These are phyloP conservation scores for Stenolophus ochropezus DNA, from an alignment of 2,888 invertebrate genomes.

Conservation along the genomic window DNA sequence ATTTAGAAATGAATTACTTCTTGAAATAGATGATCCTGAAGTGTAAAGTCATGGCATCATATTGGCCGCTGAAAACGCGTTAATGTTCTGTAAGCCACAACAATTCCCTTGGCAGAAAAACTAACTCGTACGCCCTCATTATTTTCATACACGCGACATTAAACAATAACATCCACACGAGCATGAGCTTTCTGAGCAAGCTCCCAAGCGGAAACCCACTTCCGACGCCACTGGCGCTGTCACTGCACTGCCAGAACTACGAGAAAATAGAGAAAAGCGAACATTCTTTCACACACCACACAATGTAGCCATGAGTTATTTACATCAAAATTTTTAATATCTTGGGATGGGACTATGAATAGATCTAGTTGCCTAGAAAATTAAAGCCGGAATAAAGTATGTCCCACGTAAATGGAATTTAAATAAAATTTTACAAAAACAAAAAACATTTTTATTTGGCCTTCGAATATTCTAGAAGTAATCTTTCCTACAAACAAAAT, in stretches of 20 bases:
- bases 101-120: conserved; percentile 7
- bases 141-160: conserved; percentile 42
- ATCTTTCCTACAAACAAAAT: too few species aligned
- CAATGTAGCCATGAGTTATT: conserved; percentile 1
- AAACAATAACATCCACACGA: conserved; percentile 42
- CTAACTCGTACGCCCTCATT: conserved; percentile 12
- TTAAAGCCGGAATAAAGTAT: not conserved
- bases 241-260: conserved; percentile 27
- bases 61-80: not conserved
- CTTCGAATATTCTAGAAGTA: too few species aligned
- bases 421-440: not conserved
- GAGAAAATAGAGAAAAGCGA: not conserved
- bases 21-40: too few species aligned
- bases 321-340: not conserved
- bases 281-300: conserved; percentile 18
- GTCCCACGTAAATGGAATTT: not conserved
- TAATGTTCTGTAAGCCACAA: conserved; percentile 20
- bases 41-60: too few species aligned
- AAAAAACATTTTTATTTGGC: too few species aligned
- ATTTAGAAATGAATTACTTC: too few species aligned
- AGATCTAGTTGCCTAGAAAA: not conserved
- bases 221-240: conserved; percentile 20
- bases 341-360: not conserved
- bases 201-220: conserved; percentile 41
- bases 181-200: conserved; percentile 19